Evolutionary conservation across 2,888 invertebrate genomes (phyloP), one percentile per base, ranked within the genome.

Genomic region (Acronicta psi): DNA sequence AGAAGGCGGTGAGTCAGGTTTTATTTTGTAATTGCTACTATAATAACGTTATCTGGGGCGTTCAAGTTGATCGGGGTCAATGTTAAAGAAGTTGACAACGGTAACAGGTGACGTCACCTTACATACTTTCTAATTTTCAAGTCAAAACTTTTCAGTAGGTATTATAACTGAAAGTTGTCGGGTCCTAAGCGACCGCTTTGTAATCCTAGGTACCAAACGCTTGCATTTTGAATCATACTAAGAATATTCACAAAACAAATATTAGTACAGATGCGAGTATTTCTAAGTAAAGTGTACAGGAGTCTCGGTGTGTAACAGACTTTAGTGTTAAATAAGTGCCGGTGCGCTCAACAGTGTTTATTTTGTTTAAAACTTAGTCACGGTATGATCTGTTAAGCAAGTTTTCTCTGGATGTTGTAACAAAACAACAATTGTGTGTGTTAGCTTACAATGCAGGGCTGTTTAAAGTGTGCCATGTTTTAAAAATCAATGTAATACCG

Each of bases 221-320:
- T 16, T 17, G 36, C 29, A 47, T 65, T 52, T 59, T 77, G 72
- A 77, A 68, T 80, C 77, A 78, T 60, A 34, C 1, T n/a, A 38
- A 31, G 4, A 59, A 60, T 75, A 73, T 58, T 70, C 61, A 57
- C 55, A 59, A 55, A 55, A 41, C 67, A 75, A 80, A 80, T 78
- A 75, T 79, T 82, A 60, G 69, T 49, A 52, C 78, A 78, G 72
- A 53, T 62, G 67, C 63, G n/a, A 50, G 36, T 64, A 37, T 53
- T 64, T 69, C 43, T 62, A 46, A 38, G n/a, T 46, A 14, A 46
- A 60, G 20, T 29, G 51, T 52, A n/a, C 61, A 51, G 51, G 69
- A 17, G 37, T 42, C 20, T 18, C 29, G 45, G 18, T 69, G 65
- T 44, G 36, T n/a, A 7, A 8, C 23, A 16, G 36, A 25, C 36